phyloP scores from a whole-genome alignment of 1,140 invertebrate genomes.

The Calliphora vicina region DNA sequence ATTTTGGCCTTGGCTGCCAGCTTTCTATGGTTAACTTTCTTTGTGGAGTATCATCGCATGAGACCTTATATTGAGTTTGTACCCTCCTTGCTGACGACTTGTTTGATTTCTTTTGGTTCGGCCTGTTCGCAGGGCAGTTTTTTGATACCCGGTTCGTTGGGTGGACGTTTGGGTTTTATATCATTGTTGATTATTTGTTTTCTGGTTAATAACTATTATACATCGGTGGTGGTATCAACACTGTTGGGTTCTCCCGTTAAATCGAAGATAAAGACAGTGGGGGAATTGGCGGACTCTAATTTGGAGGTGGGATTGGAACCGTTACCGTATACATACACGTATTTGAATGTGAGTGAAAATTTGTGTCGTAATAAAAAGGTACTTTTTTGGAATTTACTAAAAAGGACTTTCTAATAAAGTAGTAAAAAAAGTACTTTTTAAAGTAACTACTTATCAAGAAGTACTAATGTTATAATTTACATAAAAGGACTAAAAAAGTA shows the following conservation, averaged over 20 bases:
- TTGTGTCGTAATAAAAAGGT: too few relatives aligned
- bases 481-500: too few relatives aligned
- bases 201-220: constrained; percentile 60
- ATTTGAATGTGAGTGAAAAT: constrained; percentile 40
- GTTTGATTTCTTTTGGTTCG: constrained; percentile 52
- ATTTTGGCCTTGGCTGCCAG: constrained; percentile 46
- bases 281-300: constrained; percentile 57
- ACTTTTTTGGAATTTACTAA: too few relatives aligned
- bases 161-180: constrained; percentile 56
- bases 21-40: constrained; percentile 52
- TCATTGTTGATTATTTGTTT: constrained; percentile 52
- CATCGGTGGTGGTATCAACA: constrained; percentile 56
- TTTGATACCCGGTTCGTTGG: constrained; percentile 50
- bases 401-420: too few relatives aligned
- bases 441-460: too few relatives aligned
- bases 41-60: constrained; percentile 41
- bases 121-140: constrained; percentile 56
- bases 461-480: too few relatives aligned
- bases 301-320: constrained; percentile 53
- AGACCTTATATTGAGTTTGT: constrained; percentile 23
- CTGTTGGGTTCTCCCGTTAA: constrained; percentile 50
- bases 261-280: constrained; percentile 52
- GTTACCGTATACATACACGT: constrained; percentile 46
- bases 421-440: too few relatives aligned
- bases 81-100: constrained; percentile 52